Evolutionary conservation across 2,797 vertebrate genomes (phyloP), one percentile per base, ranked within the genome.

Genomic region (Vipera latastei): DNA sequence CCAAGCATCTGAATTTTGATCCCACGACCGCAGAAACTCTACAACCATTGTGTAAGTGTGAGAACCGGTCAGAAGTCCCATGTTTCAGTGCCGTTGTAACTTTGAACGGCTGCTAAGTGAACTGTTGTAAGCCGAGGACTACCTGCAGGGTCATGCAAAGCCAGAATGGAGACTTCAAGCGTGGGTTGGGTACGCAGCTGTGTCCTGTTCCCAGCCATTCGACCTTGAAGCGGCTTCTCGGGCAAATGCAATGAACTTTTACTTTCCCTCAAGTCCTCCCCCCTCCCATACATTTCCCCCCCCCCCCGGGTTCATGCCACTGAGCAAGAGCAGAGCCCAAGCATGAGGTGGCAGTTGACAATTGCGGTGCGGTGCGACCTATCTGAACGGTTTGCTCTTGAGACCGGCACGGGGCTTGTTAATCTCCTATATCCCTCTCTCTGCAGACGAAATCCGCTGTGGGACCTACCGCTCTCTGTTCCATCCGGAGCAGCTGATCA

Each of bases 401-500:
- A 83, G 4, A 12, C 38, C 6, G 78, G 78, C 38, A 8, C 11
- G 20, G 1, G 1, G 0, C 28, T 12, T 0, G 83, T 28, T 53
- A 4, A 2, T 86, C 51, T 53, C 83, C 51, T 48, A 14, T 53
- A 28, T 0, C 13, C 51, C 18, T 56, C 4, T 32, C 56, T 90
- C 22, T 91, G 2, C 94, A 98, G 97, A 97, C 95, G 97, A 98
- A 95, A 97, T 98, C 56, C 97, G 97, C 53, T 96, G 96, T 90
- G 97, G 97, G 8, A 97, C 96, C 60, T 97, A 97, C 92, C 96
- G 97, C 57, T 96, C 97, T 56, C 97, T 97, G 55, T 97, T 97
- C 94, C 97, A 97, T 88, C 97, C 97, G 22, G 97, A 97, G 86
- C 97, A 97, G 90, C 96, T 97, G 73, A 97, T 97, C 96, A 97